Evolutionary conservation across 2,113 vertebrate species (phyloP).

Genomic region (Mus musculus): GRCm39 chr2:84383001-84383500

Average conservation of each 20-base stretch:
- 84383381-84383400: too few species aligned
- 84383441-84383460: neutral
- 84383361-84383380: too few species aligned
- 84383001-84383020: too few species aligned
- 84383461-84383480: neutral
- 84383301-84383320: neutral
- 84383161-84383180: neutral
- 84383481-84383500: neutral
- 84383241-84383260: neutral
- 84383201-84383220: neutral
- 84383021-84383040: neutral
- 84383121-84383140: neutral
- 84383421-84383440: neutral
- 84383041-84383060: neutral
- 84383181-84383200: neutral
- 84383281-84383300: neutral
- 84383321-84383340: neutral
- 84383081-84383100: too few species aligned
- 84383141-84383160: too few species aligned
- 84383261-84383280: neutral
- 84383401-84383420: neutral
- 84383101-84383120: too few species aligned
- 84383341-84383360: neutral
- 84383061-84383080: neutral
- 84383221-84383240: neutral